phyloP scores from a whole-genome alignment of 2,113 vertebrate genomes.

The Pyrgilauda ruficollis region DNA sequence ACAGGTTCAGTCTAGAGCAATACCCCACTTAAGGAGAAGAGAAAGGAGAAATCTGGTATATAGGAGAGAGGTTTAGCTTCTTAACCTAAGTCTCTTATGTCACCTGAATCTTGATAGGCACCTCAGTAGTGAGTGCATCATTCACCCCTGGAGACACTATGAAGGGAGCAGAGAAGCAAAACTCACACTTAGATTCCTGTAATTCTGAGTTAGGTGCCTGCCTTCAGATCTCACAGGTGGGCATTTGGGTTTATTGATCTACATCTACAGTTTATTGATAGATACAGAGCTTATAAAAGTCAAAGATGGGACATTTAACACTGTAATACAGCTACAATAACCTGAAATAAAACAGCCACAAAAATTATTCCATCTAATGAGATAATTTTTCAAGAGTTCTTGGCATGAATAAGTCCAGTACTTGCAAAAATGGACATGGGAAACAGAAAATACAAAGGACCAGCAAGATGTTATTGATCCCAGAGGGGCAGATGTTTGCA shows the following conservation, averaged over 20 bases:
- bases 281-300: neutral
- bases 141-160: neutral
- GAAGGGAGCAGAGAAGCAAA: neutral
- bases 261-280: neutral
- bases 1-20: neutral
- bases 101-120: neutral
- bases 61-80: neutral
- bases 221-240: neutral
- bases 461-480: neutral
- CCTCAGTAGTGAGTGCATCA: fast-evolving
- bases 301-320: neutral
- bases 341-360: neutral
- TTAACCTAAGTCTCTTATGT: neutral
- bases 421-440: neutral
- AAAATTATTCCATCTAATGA: neutral
- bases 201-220: neutral
- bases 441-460: neutral
- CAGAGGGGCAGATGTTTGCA: neutral
- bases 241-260: neutral
- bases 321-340: neutral
- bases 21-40: neutral
- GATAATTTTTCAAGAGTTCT: neutral
- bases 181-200: fast-evolving
- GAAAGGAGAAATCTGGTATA: neutral
- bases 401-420: neutral